These are phyloP conservation scores for Chloroceryle aenea DNA, from an alignment of 2,113 vertebrate species.

Conservation along the genomic window DNA sequence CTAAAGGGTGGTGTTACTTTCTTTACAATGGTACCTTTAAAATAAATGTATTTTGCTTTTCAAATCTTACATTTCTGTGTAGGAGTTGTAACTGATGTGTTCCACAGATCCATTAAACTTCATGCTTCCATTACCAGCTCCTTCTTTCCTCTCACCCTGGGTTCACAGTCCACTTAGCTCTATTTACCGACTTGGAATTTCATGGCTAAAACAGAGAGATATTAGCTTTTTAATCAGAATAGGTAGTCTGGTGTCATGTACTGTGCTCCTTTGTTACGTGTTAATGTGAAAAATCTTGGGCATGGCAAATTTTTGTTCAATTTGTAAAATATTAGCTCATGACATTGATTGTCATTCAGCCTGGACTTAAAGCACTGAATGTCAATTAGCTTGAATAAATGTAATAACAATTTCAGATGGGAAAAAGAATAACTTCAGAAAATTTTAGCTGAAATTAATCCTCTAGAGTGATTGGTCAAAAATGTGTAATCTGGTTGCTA, in stretches of 20 bases:
- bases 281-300: background rate
- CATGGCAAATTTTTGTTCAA: background rate
- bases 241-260: background rate
- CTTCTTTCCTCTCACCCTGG: background rate
- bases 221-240: background rate
- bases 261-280: background rate
- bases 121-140: background rate
- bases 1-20: background rate
- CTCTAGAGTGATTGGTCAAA: background rate
- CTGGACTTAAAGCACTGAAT: background rate
- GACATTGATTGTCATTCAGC: background rate
- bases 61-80: background rate
- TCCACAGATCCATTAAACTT: background rate
- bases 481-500: background rate
- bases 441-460: background rate
- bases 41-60: background rate
- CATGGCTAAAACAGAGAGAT: background rate
- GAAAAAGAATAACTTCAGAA: background rate
- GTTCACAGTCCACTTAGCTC: background rate
- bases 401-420: background rate
- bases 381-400: background rate
- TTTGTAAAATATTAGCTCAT: background rate
- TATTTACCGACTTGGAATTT: background rate
- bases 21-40: background rate
- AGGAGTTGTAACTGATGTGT: background rate